Evolutionary conservation across 2,888 invertebrate genomes (phyloP), one percentile per base, ranked within the genome.

Genomic region (Meandrusa payeni): DNA sequence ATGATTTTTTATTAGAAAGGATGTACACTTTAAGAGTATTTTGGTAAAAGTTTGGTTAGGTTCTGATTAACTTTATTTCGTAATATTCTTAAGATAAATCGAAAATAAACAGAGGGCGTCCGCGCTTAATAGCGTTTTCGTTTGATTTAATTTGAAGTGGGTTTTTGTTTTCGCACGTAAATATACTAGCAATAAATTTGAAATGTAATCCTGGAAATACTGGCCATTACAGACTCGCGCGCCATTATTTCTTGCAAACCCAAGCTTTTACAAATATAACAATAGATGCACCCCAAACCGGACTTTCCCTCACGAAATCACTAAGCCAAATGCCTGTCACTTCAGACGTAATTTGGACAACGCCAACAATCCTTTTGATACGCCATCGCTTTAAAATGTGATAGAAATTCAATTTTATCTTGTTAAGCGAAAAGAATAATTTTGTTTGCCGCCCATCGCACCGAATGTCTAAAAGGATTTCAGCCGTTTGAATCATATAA

Each of bases 301-400:
- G 51, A 51, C 55, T 58, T 60, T 63, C 72, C 66, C 64, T 66
- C 64, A 60, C 64, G 63, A 64, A 72, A 69, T 70, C 69, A 73
- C 67, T 69, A 69, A 72, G 69, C 62, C 61, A 70, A 71, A 69
- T 63, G 60, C 57, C 63, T 65, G 68, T 72, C 69, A 69, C 61
- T 60, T 62, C 64, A 57, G 57, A 59, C 64, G 56, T 59, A 61
- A 67, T 66, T 62, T 57, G 58, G 60, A 59, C 62, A 59, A 57
- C 64, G 55, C 57, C 59, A 61, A 65, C 62, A 57, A 59, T 66
- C 58, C 55, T 55, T 55, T 57, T 57, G 56, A 60, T 61, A 51
- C 40, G 36, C 48, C 32, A 43, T 42, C 7, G 7, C 5, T 17
- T 39, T 23, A 27, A 4, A 28, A 9, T 37, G 3, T 45, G 49